Conservation (phyloP, 2,888 invertebrate genomes). For the Apocheima hispidaria region DNA sequence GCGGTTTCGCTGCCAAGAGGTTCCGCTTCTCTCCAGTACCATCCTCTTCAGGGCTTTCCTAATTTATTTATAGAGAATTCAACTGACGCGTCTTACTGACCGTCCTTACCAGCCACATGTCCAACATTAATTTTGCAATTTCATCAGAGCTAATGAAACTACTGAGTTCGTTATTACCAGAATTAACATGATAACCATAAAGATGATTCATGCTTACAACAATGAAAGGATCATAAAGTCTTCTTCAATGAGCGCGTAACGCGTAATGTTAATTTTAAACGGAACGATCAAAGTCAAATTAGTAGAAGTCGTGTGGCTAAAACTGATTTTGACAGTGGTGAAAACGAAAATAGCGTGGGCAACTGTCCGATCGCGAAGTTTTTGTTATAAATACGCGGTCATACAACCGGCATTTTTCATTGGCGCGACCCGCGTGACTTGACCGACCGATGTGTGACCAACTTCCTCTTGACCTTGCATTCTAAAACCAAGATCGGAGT, state of each 20-base stretch:
- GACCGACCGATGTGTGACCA: conserved; percentile 53
- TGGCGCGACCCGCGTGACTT: conserved; percentile 47
- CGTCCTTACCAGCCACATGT: conserved; percentile 8
- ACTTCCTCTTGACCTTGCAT: conserved; percentile 75
- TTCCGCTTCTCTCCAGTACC: conserved; percentile 51
- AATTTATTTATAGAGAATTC: conserved; percentile 53
- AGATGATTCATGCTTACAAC: conserved; percentile 38
- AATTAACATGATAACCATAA: conserved; percentile 13
- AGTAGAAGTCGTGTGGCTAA: conserved; percentile 42
- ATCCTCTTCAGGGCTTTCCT: conserved; percentile 67
- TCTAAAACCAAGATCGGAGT: conserved; percentile 66
- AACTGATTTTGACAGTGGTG: conserved; percentile 49
- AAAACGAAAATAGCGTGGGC: conserved; percentile 63
- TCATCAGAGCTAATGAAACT: conserved; percentile 27
- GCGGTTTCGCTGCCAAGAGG: conserved; percentile 65
- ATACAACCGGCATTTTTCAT: conserved; percentile 68
- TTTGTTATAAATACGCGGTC: conserved; percentile 73
- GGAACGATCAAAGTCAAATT: conserved; percentile 39
- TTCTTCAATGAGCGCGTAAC: conserved; percentile 38
- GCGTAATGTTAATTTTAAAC: conserved; percentile 39
- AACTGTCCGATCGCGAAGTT: conserved; percentile 63
- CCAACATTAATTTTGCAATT: conserved; percentile 22
- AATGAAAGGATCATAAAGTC: conserved; percentile 43
- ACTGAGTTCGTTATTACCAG: conserved; percentile 5
- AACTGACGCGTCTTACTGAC: conserved; percentile 40